Evolutionary conservation across 53 echinoderm and acorn worm genomes (phyloP), one percentile per base, ranked within the genome.

Genomic region (Echinometra lucunter): DNA sequence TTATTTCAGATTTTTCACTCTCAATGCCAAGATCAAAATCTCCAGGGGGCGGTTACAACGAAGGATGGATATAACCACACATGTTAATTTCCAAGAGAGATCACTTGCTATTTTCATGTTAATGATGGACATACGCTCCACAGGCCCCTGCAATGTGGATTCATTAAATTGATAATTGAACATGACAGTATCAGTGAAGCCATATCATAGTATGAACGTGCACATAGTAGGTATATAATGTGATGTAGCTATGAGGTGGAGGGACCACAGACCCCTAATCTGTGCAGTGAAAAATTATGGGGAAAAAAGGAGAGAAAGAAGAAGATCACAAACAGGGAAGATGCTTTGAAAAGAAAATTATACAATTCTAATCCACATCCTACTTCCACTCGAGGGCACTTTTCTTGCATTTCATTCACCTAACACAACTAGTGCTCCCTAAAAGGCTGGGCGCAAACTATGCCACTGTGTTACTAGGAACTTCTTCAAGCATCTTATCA

Each of bases 41-140:
- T 35, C 78, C 78, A 78, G 78, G 78, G 78, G 78, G 38, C 40
- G 78, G 38, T 78, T 38, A 30, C 78, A 40, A 19, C 42, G 78
- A 40, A 19, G 6, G 38, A 32, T 69, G 34, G 30, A 78, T 44
- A 21, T 15, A n/a, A n/a, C n/a, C 42, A 17, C 78, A 30, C 85
- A 85, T 45, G 47, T 15, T 85, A 9, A 15, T 1, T 10, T 49
- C 45, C 85, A 85, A 11, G 49, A 85, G 85, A 11, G 30, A 49
- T 85, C 85, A 85, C 49, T 47, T 85, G 47, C 28, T 53, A 85
- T 85, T 85, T 44, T 85, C 85, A 85, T 85, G 47, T n/a, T 85
- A 49, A 85, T 85, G 49, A 45, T 85, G 85, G 85, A 85, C 49
- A 85, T 85, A 28, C 49, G 85, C 49, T 49, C 7, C 53, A 28